Evolutionary conservation across 1,140 invertebrate genomes (phyloP).

Genomic region (Conopomorpha cramerella): DNA sequence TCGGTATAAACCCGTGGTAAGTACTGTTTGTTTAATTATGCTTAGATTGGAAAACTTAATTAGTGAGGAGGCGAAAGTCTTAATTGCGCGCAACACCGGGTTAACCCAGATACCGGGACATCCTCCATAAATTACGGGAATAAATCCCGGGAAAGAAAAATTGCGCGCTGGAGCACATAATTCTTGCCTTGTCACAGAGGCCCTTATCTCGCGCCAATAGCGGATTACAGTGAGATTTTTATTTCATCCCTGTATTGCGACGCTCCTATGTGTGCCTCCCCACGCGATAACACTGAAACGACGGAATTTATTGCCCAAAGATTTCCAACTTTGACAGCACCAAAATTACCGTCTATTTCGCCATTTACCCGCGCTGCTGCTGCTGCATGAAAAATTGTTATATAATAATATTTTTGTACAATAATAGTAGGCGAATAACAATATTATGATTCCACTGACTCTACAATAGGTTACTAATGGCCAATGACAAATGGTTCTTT

Average conservation of each 20-base stretch:
- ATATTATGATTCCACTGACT: no score
- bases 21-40: no score
- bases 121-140: constrained; percentile 59
- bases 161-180: constrained; percentile 60
- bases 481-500: constrained; percentile 53
- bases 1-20: no score
- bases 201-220: constrained; percentile 58
- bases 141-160: constrained; percentile 60
- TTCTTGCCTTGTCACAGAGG: constrained; percentile 60
- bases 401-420: no score
- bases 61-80: constrained; percentile 17
- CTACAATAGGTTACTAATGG: constrained; percentile 51
- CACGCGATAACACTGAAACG: no score
- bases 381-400: no score
- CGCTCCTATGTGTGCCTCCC: no score
- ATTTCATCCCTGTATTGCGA: constrained; percentile 24
- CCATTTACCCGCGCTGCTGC: no score
- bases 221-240: constrained; percentile 60
- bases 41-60: constrained; percentile 18
- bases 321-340: no score
- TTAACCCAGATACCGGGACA: constrained; percentile 54
- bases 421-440: no score
- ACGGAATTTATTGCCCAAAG: no score
- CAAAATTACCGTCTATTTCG: no score
- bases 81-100: constrained; percentile 41